phyloP scores from a whole-genome alignment of 2,113 vertebrate genomes.

The Pseudonaja textilis region DNA sequence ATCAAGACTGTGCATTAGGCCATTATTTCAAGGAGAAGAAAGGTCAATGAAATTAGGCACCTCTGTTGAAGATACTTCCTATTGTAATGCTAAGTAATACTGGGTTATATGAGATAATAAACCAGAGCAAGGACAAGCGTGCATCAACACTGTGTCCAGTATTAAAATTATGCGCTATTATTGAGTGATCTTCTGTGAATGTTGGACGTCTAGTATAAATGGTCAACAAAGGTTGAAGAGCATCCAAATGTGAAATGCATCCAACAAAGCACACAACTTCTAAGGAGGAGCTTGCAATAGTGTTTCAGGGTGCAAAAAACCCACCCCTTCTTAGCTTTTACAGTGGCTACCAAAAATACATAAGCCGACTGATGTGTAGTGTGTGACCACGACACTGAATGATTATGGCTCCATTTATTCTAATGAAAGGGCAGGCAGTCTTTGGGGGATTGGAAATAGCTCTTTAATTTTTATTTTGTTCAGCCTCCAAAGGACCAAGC shows the following conservation, averaged over 20 bases:
- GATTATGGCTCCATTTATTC: background rate
- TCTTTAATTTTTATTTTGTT: background rate
- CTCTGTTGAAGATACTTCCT: constrained; percentile 19
- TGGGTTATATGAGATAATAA: background rate
- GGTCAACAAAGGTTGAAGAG: background rate
- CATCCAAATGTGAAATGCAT: constrained; percentile 10
- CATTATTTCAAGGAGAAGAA: constrained; percentile 11
- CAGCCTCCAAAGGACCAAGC: background rate
- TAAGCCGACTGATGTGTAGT: background rate
- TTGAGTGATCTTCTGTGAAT: background rate
- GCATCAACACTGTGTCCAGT: background rate
- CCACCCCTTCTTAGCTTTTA: background rate
- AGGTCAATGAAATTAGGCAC: background rate
- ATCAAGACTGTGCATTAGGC: background rate
- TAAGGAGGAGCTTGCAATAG: background rate
- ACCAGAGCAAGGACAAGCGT: constrained; percentile 12
- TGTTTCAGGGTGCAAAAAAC: background rate
- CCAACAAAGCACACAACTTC: constrained; percentile 15
- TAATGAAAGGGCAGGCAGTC: background rate
- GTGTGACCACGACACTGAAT: background rate
- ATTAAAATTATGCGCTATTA: background rate
- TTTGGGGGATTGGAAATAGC: background rate
- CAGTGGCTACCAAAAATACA: background rate
- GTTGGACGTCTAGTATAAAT: background rate
- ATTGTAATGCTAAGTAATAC: constrained; percentile 2